Conservation (phyloP, 2,797 vertebrate species). For the Acanthurus leucopareius region DNA sequence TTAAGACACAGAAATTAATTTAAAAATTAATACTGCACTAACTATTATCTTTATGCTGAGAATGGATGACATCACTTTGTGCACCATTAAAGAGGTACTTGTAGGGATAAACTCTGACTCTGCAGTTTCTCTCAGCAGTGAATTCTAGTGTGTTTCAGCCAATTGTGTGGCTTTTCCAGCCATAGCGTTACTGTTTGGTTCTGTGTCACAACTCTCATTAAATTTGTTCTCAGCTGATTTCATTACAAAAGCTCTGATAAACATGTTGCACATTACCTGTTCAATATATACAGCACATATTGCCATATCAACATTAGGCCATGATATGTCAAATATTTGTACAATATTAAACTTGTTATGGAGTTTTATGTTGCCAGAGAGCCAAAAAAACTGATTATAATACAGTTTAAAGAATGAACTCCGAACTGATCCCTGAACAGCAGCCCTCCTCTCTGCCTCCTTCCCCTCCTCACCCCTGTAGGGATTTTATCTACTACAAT, state of each 20-base stretch:
- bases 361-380: too few relatives aligned
- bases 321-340: too few relatives aligned
- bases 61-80: neutral
- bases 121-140: neutral
- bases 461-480: constrained; percentile 54
- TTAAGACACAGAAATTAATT: neutral
- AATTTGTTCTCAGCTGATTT: neutral
- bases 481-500: constrained; percentile 97
- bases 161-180: neutral
- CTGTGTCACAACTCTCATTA: neutral
- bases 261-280: neutral
- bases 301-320: too few relatives aligned
- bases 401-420: too few relatives aligned
- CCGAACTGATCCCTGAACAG: neutral
- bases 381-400: too few relatives aligned
- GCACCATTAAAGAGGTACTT: neutral
- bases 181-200: neutral
- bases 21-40: neutral
- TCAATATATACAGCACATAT: too few relatives aligned
- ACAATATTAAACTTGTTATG: too few relatives aligned
- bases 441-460: neutral
- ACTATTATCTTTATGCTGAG: too few relatives aligned
- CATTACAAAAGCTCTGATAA: neutral
- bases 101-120: too few relatives aligned
- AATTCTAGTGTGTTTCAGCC: neutral